Evolutionary conservation across 2,888 invertebrate species (phyloP).

Genomic region (Asteroscopus sphinx): DNA sequence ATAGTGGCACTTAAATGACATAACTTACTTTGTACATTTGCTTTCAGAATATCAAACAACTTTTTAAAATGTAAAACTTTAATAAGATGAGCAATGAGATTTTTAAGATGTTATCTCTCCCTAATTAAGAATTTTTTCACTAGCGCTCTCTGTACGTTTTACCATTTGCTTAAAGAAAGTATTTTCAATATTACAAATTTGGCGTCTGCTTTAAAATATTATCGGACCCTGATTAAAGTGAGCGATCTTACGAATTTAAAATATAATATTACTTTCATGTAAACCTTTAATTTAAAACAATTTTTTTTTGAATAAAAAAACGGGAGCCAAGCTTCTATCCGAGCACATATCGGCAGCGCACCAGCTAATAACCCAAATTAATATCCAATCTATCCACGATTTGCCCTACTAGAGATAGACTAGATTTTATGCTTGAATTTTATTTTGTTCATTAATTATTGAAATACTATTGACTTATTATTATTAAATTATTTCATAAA

Average conservation of each 20-base stretch:
- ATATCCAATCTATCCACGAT: no score
- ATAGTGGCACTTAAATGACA: not conserved
- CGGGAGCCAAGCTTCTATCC: no score
- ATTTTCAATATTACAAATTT: conserved; percentile 33
- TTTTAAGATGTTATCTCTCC: conserved; percentile 17
- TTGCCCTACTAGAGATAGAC: no score
- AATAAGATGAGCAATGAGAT: conserved; percentile 13
- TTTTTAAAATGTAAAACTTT: conserved; percentile 25
- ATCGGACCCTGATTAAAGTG: conserved; percentile 3
- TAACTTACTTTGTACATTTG: conserved; percentile 11
- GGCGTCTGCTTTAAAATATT: conserved; percentile 7
- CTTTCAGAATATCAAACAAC: conserved; percentile 1
- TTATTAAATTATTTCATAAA: no score
- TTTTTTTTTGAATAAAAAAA: no score
- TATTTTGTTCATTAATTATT: no score
- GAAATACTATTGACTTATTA: no score
- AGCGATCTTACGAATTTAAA: conserved; percentile 1
- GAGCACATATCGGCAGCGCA: no score
- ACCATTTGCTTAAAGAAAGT: conserved; percentile 27
- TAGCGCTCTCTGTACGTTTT: conserved; percentile 10
- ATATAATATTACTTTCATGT: no score
- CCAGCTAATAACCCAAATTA: no score
- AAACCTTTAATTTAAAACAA: not conserved
- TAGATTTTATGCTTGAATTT: no score
- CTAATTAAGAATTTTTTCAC: conserved; percentile 41